phyloP scores from a whole-genome alignment of 2,888 invertebrate genomes.

The Liposcelis brunnea region DNA sequence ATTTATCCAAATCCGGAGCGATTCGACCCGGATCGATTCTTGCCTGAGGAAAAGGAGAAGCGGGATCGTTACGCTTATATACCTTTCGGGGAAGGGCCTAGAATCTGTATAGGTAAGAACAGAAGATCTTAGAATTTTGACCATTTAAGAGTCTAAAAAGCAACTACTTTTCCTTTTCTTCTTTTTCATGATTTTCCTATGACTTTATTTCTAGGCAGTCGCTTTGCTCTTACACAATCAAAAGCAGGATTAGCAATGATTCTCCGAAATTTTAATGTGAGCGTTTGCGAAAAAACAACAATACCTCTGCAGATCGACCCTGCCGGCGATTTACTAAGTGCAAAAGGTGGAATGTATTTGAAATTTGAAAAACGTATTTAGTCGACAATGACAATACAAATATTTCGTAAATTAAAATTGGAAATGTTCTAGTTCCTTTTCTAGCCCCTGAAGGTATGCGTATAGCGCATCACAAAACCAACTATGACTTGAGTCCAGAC shows the following conservation, averaged over 20 bases:
- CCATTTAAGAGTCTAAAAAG: neutral
- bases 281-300: conserved; percentile 16
- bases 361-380: conserved; percentile 12
- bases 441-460: too few relatives aligned
- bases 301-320: conserved; percentile 17
- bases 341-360: conserved; percentile 19
- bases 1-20: conserved; percentile 28
- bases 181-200: neutral
- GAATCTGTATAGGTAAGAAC: conserved; percentile 29
- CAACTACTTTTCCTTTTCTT: neutral
- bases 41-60: conserved; percentile 21
- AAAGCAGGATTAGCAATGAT: conserved; percentile 22
- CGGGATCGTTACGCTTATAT: conserved; percentile 25
- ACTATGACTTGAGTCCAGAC: too few relatives aligned
- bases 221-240: conserved; percentile 22
- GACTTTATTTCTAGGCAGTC: conserved; percentile 19
- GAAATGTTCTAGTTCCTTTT: neutral
- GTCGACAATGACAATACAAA: conserved; percentile 3
- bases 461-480: too few relatives aligned
- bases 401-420: conserved; percentile 5
- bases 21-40: conserved; percentile 33
- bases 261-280: conserved; percentile 20
- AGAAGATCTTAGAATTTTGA: too few relatives aligned
- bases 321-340: conserved; percentile 17
- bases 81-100: conserved; percentile 31